Percentiles rank a stretch among this genome's conserved stretches.
Evolutionary conservation across 2,797 vertebrate species (phyloP).

Genomic region (Mallotus villosus): DNA sequence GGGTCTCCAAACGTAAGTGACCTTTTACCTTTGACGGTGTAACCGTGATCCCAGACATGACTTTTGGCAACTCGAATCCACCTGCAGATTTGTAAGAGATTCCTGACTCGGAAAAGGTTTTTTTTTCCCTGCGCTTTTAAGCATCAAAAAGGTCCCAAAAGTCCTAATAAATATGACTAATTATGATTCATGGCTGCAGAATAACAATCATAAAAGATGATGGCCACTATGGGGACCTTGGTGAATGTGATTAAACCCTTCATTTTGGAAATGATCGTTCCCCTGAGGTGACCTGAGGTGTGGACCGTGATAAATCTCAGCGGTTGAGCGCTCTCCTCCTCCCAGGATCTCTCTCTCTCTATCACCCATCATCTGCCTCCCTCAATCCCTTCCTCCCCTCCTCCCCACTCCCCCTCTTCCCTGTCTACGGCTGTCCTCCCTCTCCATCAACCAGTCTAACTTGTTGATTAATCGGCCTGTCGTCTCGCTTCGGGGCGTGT

Average conservation of each 20-base stretch:
- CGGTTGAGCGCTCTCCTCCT: not conserved
- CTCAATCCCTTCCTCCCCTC: constrained; percentile 48
- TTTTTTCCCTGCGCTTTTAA: too few relatives aligned
- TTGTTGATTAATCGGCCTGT: constrained; percentile 67
- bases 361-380: constrained; percentile 46
- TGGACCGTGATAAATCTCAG: not conserved
- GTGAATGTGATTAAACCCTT: constrained; percentile 65
- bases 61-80: not conserved
- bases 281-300: constrained; percentile 30
- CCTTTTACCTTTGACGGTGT: not conserved
- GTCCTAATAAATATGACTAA: not conserved
- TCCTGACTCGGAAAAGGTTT: not conserved
- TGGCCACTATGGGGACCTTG: constrained; percentile 66
- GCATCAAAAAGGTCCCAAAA: not conserved
- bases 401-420: constrained; percentile 39
- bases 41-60: not conserved
- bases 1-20: constrained; percentile 78
- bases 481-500: constrained; percentile 50
- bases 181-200: constrained; percentile 41
- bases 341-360: not conserved
- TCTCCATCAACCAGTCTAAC: constrained; percentile 49
- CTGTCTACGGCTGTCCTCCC: constrained; percentile 28
- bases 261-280: constrained; percentile 64
- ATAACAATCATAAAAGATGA: constrained; percentile 68
- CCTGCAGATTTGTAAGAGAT: not conserved